Evolutionary conservation across 2,888 invertebrate species (phyloP).

Genomic region (Erebia palarica): DNA sequence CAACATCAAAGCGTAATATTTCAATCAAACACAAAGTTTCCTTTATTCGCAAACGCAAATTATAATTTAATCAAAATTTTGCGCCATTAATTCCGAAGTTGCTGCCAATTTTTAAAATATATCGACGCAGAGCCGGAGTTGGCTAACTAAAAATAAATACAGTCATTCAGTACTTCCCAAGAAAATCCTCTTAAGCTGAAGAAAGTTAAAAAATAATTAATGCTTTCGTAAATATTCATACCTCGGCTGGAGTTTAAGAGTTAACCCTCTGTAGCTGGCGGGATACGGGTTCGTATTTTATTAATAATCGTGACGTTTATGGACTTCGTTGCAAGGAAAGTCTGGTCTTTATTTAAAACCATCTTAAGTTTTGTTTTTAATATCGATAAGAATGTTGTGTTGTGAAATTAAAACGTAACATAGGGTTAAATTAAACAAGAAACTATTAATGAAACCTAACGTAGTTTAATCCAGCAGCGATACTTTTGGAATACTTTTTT

Average conservation of each 20-base stretch:
- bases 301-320: slow-evolving; percentile 25
- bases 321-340: not conserved
- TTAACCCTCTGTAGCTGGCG: slow-evolving; percentile 62
- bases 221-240: slow-evolving; percentile 84
- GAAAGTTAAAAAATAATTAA: slow-evolving; percentile 84
- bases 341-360: slow-evolving; percentile 7
- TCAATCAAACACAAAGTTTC: slow-evolving; percentile 20
- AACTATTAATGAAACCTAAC: too few relatives aligned
- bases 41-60: slow-evolving; percentile 18
- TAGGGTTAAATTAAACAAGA: not conserved
- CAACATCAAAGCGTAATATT: slow-evolving; percentile 21
- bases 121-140: slow-evolving; percentile 45
- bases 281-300: slow-evolving; percentile 44
- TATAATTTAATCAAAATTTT: slow-evolving; percentile 35
- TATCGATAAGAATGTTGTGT: not conserved
- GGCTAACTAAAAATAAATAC: slow-evolving; percentile 55
- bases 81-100: slow-evolving; percentile 37
- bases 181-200: slow-evolving; percentile 76
- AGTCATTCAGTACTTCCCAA: slow-evolving; percentile 67
- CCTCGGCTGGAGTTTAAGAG: slow-evolving; percentile 75
- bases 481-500: too few relatives aligned
- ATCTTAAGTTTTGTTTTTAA: slow-evolving; percentile 14
- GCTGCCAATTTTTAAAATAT: slow-evolving; percentile 40
- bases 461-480: too few relatives aligned
- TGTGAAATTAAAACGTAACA: not conserved